Evolutionary conservation across 2,888 invertebrate species (phyloP), one percentile per base, ranked within the genome.

Genomic region (Pyrochroa serraticornis): DNA sequence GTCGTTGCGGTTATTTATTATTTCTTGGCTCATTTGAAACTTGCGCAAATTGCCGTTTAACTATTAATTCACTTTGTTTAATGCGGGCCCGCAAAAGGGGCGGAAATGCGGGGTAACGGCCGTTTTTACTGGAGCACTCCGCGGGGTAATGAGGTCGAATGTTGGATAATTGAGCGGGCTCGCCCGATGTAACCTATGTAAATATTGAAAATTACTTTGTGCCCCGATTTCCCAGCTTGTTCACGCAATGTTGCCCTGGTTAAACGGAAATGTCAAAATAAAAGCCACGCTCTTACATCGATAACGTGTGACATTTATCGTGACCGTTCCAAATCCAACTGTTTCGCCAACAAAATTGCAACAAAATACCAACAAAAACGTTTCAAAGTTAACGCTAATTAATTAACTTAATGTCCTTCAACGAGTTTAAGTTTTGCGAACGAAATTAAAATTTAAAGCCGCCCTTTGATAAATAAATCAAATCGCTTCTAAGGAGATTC

Each of bases 1-100:
- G 22, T 57, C 56, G 50, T 51, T 56, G 57, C 37, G 46, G 57
- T 46, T 57, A 57, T 57, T 57, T 57, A 57, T 57, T 57, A 57
- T 57, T 56, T 51, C 41, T 12, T 36, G 7, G n/a, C 37, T 31
- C 42, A 46, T 42, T 45, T 57, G 41, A 50, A 57, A 50, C 51
- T 46, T 57, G 30, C 46, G 43, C 49, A 50, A 56, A 56, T 57
- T 50, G 46, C 46, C 47, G 31, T 51, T 56, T 56, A 56, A 56
- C 44, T 56, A 56, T 56, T 56, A 38, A 56, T 49, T 49, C 31
- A 50, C 39, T 56, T 39, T 44, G 35, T 44, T 34, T 46, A 53
- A 39, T 53, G 53, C 51, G 43, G 34, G 22, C 3, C 22, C 22
- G 22, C 43, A 39, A 31, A 13, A 32, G 41, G 32, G 14, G 14